A percentile compares a stretch with the other conserved stretches of the same genome.
Evolutionary conservation across 1,140 invertebrate species (phyloP).

Genomic region (Drosophila nasuta): DNA sequence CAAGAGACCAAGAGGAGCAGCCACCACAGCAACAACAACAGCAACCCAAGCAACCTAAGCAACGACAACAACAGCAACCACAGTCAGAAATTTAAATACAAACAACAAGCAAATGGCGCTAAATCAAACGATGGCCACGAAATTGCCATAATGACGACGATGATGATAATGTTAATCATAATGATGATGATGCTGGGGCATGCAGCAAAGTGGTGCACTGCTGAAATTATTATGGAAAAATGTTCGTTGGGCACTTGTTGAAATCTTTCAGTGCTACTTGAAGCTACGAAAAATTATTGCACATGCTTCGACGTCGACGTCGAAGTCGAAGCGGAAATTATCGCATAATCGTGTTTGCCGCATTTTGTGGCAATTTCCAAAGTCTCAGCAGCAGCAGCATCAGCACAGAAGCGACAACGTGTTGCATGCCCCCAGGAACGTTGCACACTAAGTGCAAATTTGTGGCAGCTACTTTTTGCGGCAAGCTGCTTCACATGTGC

Average conservation of each 20-base stretch:
- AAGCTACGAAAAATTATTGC: conserved; percentile 42
- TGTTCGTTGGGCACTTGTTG: conserved; percentile 61
- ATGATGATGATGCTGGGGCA: conserved; percentile 16
- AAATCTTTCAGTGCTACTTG: conserved; percentile 48
- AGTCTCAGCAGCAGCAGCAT: not conserved
- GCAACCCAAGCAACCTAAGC: conserved; percentile 38
- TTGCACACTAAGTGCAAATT: conserved; percentile 70
- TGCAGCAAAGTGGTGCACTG: conserved; percentile 21
- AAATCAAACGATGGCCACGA: conserved; percentile 77
- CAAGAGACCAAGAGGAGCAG: conserved; percentile 25
- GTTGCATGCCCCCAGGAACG: conserved; percentile 40
- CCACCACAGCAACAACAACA: conserved; percentile 43
- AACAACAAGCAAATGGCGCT: conserved; percentile 63
- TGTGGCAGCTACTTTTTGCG: conserved; percentile 59
- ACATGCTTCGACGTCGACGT: conserved; percentile 47
- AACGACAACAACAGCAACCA: conserved; percentile 28
- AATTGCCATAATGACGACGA: conserved; percentile 76
- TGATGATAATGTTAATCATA: conserved; percentile 10
- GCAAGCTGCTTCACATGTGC: conserved; percentile 26
- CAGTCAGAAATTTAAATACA: conserved; percentile 65
- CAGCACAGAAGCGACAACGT: conserved; percentile 58
- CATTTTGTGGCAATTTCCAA: not conserved
- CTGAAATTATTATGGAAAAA: not conserved
- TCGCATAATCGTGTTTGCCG: conserved; percentile 33
- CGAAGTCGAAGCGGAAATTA: conserved; percentile 47